Evolutionary conservation across 2,888 invertebrate species (phyloP).

Genomic region (Neoaliturus tenellus): DNA sequence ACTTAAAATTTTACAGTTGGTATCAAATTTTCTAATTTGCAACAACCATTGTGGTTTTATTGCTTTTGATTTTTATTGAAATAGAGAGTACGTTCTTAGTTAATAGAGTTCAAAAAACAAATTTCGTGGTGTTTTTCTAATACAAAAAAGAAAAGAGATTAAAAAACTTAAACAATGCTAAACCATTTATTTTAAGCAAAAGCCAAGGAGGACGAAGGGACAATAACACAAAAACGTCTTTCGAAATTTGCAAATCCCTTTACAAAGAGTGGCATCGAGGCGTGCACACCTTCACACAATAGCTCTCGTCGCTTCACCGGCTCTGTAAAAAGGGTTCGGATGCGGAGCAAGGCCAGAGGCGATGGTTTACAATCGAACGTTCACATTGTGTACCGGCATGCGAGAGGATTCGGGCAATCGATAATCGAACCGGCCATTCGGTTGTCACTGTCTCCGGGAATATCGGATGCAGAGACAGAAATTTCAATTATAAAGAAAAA

Average conservation of each 20-base stretch:
- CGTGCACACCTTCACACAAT: not conserved
- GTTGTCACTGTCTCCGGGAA: not conserved
- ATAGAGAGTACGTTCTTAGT: too few species aligned
- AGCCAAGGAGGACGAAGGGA: too few species aligned
- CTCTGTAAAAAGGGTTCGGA: not conserved
- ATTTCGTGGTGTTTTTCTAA: too few species aligned
- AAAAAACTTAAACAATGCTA: too few species aligned
- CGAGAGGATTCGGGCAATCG: not conserved
- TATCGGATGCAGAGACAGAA: not conserved
- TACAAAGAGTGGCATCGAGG: not conserved
- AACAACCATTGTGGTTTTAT: too few species aligned
- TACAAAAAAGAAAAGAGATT: too few species aligned
- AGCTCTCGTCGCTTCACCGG: not conserved
- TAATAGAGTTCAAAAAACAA: too few species aligned
- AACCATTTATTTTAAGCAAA: too few species aligned
- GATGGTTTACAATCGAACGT: conserved; percentile 17
- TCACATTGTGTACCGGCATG: not conserved
- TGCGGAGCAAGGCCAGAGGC: not conserved
- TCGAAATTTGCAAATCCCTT: not conserved
- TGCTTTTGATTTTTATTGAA: too few species aligned
- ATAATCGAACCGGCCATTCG: not conserved
- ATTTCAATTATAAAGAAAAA: not conserved
- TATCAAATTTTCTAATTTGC: too few species aligned
- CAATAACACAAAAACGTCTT: not conserved
- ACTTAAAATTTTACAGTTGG: too few species aligned